Evolutionary conservation across 1,140 invertebrate genomes (phyloP).

Genomic region (Ostrea edulis): DNA sequence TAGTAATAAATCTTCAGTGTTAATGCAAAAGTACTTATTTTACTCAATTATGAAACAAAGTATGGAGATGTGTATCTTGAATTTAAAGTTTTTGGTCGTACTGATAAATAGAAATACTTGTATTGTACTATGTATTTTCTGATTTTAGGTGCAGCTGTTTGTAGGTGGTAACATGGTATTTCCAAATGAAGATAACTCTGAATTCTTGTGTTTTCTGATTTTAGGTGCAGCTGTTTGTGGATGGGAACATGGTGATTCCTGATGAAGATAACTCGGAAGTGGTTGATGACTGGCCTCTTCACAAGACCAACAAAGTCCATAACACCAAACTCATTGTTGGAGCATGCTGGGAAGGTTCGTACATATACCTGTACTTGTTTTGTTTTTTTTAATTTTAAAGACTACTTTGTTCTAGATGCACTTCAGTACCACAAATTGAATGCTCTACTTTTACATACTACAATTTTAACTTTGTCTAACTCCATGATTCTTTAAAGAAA

Average conservation of each 20-base stretch:
- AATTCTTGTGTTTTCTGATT: slow-evolving; percentile 7
- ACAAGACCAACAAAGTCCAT: slow-evolving; percentile 87
- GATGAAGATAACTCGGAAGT: slow-evolving; percentile 95
- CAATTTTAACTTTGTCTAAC: background rate
- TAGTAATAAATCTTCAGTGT: too few species aligned
- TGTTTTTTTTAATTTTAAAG: too few species aligned
- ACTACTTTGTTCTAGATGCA: too few species aligned
- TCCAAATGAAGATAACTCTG: too few species aligned
- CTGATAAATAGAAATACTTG: too few species aligned
- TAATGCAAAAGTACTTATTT: too few species aligned
- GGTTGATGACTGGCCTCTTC: slow-evolving; percentile 99
- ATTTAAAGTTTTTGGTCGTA: too few species aligned
- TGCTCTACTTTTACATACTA: too few species aligned
- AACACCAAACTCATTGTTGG: slow-evolving; percentile 94
- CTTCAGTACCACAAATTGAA: background rate
- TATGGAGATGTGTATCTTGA: too few species aligned
- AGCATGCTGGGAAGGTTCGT: slow-evolving; percentile 96
- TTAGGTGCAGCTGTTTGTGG: slow-evolving; percentile 89
- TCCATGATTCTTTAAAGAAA: too few species aligned
- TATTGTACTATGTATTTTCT: background rate
- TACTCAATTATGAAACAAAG: too few species aligned
- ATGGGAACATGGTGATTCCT: slow-evolving; percentile 90
- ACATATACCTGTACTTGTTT: too few species aligned
- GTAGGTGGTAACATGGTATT: slow-evolving; percentile 97
- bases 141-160: slow-evolving; percentile 85